Evolutionary conservation across 2,797 vertebrate species (phyloP), one percentile per base, ranked within the genome.

Genomic region (Pogoniulus pusillus): DNA sequence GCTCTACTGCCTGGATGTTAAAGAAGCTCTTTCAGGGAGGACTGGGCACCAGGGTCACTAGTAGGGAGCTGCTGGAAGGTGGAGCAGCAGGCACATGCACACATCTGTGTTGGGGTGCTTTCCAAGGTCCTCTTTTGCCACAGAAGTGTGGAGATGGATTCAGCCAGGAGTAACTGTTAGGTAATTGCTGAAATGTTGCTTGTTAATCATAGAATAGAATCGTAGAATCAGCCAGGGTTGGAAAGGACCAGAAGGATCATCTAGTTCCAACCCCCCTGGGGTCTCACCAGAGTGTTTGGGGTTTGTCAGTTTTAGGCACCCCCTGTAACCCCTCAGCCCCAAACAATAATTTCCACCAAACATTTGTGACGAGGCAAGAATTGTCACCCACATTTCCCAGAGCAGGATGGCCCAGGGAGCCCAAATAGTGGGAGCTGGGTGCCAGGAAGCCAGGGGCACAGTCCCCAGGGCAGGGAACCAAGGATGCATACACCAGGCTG

Each of bases 401-500:
- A 20, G 34, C 29, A 22, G 37, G 14, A 18, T 12, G 41, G 15
- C 39, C 39, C 39, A 39, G 39, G 39, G 39, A 39, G 19, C 15
- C 29, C 22, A 39, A 39, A 39, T 39, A 39, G 12, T 16, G 58
- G 39, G 51, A 12, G 24, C 12, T 9, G 41, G 41, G 14, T 24
- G 41, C 20, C 29, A 12, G 63, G 63, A 45, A 26, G 30, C 30
- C 12, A 30, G 63, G 10, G 30, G 7, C 16, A 45, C 4, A 18
- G 16, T 62, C 39, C 35, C 35, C 47, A 70, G 55, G 29, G 19
- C 6, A 9, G 30, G 53, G 26, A 69, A 12, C 32, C 15, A 0
- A 7, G 3, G n/a, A n/a, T n/a, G n/a, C 5, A 0, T 0, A 10
- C 6, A 10, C 49, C 8, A 26, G 3, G 45, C 53, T 5, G 57